These are phyloP conservation scores for Epinephelus lanceolatus DNA, from an alignment of 2,113 vertebrate species.

Conservation along the genomic window DNA sequence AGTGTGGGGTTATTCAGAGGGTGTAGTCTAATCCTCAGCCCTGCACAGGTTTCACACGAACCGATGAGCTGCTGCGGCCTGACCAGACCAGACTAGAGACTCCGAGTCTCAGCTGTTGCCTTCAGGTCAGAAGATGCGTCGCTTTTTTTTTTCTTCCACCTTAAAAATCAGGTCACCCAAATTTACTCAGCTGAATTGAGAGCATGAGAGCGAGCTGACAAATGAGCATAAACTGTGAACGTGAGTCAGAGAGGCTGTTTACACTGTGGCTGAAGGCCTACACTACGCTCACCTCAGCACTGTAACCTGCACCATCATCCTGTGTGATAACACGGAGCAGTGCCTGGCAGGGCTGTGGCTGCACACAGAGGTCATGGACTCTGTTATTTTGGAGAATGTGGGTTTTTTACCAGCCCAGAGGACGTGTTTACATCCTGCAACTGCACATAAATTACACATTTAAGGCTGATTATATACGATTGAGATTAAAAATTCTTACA, in stretches of 20 bases:
- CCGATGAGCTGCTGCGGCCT: constrained; percentile 6
- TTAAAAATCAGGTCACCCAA: constrained; percentile 62
- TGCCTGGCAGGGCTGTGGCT: too few species aligned
- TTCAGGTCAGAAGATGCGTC: constrained; percentile 30
- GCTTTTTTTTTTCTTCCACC: not conserved
- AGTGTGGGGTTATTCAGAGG: constrained; percentile 42
- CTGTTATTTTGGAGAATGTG: too few species aligned
- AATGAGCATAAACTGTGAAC: constrained; percentile 5
- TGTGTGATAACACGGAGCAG: not conserved
- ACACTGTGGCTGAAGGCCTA: constrained; percentile 12
- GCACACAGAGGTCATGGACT: too few species aligned
- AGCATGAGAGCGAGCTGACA: not conserved
- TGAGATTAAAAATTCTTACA: too few species aligned
- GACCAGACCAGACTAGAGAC: not conserved
- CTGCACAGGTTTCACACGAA: not conserved
- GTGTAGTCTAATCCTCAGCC: constrained; percentile 34
- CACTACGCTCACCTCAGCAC: not conserved
- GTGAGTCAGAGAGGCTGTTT: constrained; percentile 27
- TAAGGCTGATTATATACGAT: too few species aligned
- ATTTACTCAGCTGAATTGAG: constrained; percentile 32
- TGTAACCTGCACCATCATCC: not conserved
- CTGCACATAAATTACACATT: too few species aligned
- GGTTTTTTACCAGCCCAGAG: too few species aligned
- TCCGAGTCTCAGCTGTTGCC: constrained; percentile 33
- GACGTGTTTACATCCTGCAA: not conserved